Evolutionary conservation across 2,113 vertebrate species (phyloP), one percentile per base, ranked within the genome.

Genomic region (Lophochroa leadbeateri): DNA sequence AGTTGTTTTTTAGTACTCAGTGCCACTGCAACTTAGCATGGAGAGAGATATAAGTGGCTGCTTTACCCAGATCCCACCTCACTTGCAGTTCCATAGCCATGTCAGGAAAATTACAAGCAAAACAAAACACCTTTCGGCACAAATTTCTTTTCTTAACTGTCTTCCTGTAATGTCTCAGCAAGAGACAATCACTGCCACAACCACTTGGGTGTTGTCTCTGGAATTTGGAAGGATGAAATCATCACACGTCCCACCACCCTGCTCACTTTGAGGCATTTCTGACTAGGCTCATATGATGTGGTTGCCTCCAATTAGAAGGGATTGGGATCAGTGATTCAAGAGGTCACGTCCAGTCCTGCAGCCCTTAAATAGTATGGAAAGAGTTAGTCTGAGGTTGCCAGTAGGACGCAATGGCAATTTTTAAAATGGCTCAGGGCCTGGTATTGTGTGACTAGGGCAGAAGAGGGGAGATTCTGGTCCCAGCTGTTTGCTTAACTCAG

Each of bases 341-440:
- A 96, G 93, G 90, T 94, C 78, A 85, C 28, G 82, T 93, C 70
- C n/a, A 91, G 84, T 86, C 61, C 91, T 87, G 44, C 41, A 84
- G 70, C 57, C 81, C 72, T 88, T 82, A 97, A 96, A 92, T 60
- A 96, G 90, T 6, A 78, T 71, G 95, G 96, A 96, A 96, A 96
- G 92, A 92, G 61, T 95, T 96, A 97, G 65, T 91, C 70, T 76
- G 86, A 94, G 44, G 74, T 65, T 88, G 47, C 70, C 83, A 91
- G 49, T 4, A 53, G 86, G 89, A 95, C 72, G 74, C 83, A 95
- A 65, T 0, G 3, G 23, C 87, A 76, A 57, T 57, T 61, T 24
- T 76, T 77, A 87, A 89, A 87, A 76, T 31, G 65, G 52, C 61
- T 92, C 27, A 72, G 86, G 64, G 72, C 27, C 68, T 68, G 27